Base-by-base conservation (phyloP, 2,797 vertebrate genomes). In the Strix occidentalis region DNA sequence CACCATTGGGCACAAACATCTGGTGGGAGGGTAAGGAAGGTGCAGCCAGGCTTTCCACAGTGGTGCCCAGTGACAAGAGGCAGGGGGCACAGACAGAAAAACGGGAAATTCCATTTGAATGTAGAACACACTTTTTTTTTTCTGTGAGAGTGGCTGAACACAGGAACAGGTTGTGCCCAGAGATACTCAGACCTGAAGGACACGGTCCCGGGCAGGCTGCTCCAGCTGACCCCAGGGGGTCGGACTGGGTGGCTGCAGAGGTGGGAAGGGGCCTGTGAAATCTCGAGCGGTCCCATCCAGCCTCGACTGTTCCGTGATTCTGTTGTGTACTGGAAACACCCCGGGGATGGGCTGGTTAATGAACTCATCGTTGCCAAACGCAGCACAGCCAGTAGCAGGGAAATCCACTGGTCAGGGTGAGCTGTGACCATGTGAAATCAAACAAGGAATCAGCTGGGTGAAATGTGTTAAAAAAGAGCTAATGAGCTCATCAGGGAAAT, bases 311-410 rank as follows among this genome's bases (percentile, higher is more conserved):
- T 41, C 26, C 26, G 68, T 12, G 26, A 31, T 18, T 14, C 41
- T 5, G 15, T 6, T 16, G 0, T 1, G 25, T 13, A 5, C 1
- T 16, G 26, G 53, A 9, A 25, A 25, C 9, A 5, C 39, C 35
- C 54, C 5, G 20, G 14, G 21, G 21, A 45, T 2, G 35, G 45
- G 45, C 35, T 14, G 10, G 31, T 31, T 16, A 16, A 45, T 5
- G 31, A 51, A 35, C 39, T 24, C 28, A 5, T 20, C 15, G 3
- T 6, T 37, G 68, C 85, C 26, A 54, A 63, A 17, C 3, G 17
- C 54, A 37, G 72, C 89, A n/a, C 43, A 50, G 45, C 33, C 80
- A 53, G 39, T 3, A 35, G 74, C 69, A 37, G 54, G 48, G 43
- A 63, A 60, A 86, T 10, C 57, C 35, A 15, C 12, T 5, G 5